Base-by-base conservation (phyloP, 2,113 vertebrate genomes). In the Hyaena hyaena region DNA sequence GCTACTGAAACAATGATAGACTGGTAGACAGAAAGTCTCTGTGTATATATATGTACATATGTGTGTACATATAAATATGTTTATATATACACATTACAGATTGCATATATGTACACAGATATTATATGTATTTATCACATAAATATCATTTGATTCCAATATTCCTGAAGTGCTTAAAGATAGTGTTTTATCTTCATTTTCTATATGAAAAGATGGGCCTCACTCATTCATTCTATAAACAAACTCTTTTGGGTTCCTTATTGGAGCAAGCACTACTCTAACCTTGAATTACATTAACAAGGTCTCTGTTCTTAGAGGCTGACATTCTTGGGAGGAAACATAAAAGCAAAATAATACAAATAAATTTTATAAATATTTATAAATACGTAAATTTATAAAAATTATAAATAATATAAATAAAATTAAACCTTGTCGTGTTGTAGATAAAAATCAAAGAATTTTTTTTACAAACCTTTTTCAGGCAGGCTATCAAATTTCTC, bases 221-320 rank as follows among this genome's bases (percentile, higher is more conserved):
- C 23, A 24, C 5, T 50, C 14, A 43, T 33, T 28, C 3, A 10
- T 21, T 66, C 2, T 79, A 53, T 76, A 58, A 43, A 73, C 0
- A 66, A 10, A 1, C 3, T 81, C 35, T 24, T 28, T 24, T 39
- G 8, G 6, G 0, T 28, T 8, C 8, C 0, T 53, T 8, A 10
- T 66, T 11, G 24, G 10, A 50, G 26, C 15, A 87, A 15, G 5
- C 31, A 88, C 15, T 35, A 21, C 5, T 23, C 19, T 53, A 82
- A 14, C 73, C 28, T 61, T 90, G 39, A 66, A 48, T 10, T 2
- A 48, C 45, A 90, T 2, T 74, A 4, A 8, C 10, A n/a, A 2
- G 3, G 28, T 33, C n/a, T 63, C n/a, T 63, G 21, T 24, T 35
- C 26, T 58, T 39, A 92, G 45, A 88, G 4, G 0, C 26, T 77